phyloP scores from a whole-genome alignment of 2,113 vertebrate species.

The Macrotus californicus region DNA sequence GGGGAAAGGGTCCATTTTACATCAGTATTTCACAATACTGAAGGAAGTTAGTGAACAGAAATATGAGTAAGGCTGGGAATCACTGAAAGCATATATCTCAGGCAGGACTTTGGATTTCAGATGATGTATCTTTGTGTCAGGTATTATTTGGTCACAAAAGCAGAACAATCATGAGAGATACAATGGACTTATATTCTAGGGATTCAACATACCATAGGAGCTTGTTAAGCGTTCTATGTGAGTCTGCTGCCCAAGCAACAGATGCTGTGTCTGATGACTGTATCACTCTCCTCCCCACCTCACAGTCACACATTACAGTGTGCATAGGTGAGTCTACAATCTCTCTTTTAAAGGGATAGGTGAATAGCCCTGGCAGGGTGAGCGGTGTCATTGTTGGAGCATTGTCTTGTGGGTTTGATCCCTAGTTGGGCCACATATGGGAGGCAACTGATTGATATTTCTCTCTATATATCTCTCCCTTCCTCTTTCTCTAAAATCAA shows the following conservation, averaged over 20 bases:
- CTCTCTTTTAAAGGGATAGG: not conserved
- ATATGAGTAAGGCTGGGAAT: not conserved
- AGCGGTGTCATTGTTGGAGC: not conserved
- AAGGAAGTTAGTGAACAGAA: not conserved
- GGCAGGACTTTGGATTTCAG: not conserved
- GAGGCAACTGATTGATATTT: too few relatives aligned
- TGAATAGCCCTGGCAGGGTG: not conserved
- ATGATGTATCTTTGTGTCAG: not conserved
- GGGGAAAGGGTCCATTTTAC: not conserved
- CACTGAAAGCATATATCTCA: not conserved
- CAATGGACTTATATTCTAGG: not conserved
- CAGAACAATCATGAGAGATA: not conserved
- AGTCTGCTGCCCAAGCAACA: not conserved
- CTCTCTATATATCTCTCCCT: too few relatives aligned
- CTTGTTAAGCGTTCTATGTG: not conserved
- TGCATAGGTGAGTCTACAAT: not conserved
- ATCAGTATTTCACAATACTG: not conserved
- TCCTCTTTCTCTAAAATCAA: too few relatives aligned
- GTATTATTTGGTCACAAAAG: not conserved
- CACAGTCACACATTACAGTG: not conserved
- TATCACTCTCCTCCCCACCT: not conserved
- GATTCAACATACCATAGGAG: not conserved
- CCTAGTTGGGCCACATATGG: too few relatives aligned
- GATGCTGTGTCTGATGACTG: not conserved
- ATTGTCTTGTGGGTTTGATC: too few relatives aligned